phyloP scores from a whole-genome alignment of 2,113 vertebrate species.

The Pseudopipra pipra region DNA sequence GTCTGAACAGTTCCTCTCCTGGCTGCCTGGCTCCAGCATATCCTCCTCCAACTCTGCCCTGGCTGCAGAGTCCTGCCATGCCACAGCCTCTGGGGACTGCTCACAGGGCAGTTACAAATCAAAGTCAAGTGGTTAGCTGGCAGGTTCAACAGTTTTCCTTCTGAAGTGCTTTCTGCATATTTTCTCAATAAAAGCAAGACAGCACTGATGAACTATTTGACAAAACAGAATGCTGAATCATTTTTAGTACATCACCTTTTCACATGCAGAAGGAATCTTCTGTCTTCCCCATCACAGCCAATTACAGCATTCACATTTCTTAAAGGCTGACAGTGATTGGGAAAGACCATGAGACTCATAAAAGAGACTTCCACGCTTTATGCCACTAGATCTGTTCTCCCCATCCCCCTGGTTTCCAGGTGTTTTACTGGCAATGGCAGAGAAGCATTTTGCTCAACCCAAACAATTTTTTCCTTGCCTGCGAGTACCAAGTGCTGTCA shows the following conservation, averaged over 20 bases:
- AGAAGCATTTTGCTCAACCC: neutral
- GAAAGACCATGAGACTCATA: neutral
- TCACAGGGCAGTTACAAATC: neutral
- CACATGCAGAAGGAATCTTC: neutral
- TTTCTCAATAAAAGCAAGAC: neutral
- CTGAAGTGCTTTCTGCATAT: neutral
- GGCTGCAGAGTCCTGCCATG: neutral
- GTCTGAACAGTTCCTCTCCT: neutral
- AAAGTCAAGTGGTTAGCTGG: neutral
- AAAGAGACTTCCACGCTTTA: neutral
- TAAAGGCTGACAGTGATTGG: neutral
- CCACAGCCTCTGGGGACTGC: neutral
- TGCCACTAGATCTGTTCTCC: neutral
- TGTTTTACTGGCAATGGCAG: neutral
- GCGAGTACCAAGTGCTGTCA: rapidly evolving
- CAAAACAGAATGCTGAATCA: constrained; percentile 25
- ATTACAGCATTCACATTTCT: neutral
- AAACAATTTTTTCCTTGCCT: neutral
- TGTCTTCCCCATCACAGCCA: neutral
- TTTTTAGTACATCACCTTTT: neutral
- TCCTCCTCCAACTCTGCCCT: neutral
- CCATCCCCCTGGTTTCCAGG: neutral
- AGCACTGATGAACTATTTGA: neutral
- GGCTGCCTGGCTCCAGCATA: neutral
- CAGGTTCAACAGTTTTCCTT: neutral